Conservation (phyloP, 2,797 vertebrate genomes). For the Ptychadena robeensis region DNA sequence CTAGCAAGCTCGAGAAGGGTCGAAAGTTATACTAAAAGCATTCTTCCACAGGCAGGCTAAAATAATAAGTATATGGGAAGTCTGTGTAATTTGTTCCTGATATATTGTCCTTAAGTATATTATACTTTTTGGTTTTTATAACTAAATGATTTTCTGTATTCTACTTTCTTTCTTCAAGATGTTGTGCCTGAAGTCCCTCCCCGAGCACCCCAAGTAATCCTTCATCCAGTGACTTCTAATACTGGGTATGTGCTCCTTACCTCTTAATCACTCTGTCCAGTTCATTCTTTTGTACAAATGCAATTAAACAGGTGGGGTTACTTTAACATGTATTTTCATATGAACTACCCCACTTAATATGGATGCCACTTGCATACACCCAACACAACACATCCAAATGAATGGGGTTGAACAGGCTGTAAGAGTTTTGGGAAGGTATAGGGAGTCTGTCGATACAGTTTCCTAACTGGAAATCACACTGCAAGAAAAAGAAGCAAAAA, state of each 20-base stretch:
- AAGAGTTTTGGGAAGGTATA: no score
- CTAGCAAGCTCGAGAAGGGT: background rate
- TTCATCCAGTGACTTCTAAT: constrained; percentile 94
- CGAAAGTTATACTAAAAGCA: no score
- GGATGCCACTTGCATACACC: no score
- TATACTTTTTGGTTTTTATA: background rate
- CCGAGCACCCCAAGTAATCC: constrained; percentile 92
- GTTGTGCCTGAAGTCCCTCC: constrained; percentile 90
- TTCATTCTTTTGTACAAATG: background rate
- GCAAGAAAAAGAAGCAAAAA: no score
- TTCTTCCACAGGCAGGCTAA: background rate
- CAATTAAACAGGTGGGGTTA: no score
- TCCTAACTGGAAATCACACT: no score
- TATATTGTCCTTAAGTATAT: background rate
- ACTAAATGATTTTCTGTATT: constrained; percentile 31
- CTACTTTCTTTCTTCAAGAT: constrained; percentile 76
- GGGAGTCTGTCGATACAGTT: no score
- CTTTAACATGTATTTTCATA: no score
- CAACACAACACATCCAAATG: no score
- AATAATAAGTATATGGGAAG: background rate
- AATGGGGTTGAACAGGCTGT: no score
- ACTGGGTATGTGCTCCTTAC: constrained; percentile 83
- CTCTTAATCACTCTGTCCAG: background rate
- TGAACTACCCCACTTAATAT: no score
- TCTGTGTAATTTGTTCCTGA: background rate